Percentiles rank a stretch among this genome's conserved stretches.
These are phyloP conservation scores for Dicrostonyx torquatus DNA, from an alignment of 2,797 vertebrate genomes.

Conservation along the genomic window DNA sequence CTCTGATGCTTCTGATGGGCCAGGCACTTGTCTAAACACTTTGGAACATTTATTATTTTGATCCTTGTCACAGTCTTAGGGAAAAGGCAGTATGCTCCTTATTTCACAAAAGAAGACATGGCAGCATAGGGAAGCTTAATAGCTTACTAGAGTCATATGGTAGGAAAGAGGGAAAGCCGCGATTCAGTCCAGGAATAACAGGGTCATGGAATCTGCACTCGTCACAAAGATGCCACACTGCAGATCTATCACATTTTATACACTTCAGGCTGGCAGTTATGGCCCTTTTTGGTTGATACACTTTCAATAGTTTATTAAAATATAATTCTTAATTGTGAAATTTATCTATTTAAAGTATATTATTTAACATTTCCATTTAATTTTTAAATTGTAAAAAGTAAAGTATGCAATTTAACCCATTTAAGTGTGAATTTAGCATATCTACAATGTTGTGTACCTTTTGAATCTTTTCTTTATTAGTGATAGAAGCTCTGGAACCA, in stretches of 20 bases:
- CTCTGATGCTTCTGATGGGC: neutral
- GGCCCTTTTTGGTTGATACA: neutral
- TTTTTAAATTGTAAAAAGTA: neutral
- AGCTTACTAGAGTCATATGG: neutral
- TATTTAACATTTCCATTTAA: neutral
- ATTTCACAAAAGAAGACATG: conserved; percentile 22
- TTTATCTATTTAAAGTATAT: neutral
- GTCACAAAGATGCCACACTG: neutral
- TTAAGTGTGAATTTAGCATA: neutral
- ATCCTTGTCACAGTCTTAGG: neutral
- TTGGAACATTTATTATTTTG: conserved; percentile 44
- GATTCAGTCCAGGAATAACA: neutral
- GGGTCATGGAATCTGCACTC: neutral
- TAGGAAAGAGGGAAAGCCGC: neutral
- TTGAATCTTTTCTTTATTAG: neutral
- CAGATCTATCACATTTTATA: neutral
- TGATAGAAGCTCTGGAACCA: neutral
- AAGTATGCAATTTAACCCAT: neutral
- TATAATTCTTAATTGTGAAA: neutral
- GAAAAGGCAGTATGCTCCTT: neutral
- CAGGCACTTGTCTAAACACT: neutral
- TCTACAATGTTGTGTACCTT: neutral
- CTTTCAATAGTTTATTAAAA: conserved; percentile 55
- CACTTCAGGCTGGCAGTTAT: neutral
- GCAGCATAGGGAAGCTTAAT: neutral